Conservation (phyloP, 2,888 invertebrate species). For the Oscheius sp. region DNA sequence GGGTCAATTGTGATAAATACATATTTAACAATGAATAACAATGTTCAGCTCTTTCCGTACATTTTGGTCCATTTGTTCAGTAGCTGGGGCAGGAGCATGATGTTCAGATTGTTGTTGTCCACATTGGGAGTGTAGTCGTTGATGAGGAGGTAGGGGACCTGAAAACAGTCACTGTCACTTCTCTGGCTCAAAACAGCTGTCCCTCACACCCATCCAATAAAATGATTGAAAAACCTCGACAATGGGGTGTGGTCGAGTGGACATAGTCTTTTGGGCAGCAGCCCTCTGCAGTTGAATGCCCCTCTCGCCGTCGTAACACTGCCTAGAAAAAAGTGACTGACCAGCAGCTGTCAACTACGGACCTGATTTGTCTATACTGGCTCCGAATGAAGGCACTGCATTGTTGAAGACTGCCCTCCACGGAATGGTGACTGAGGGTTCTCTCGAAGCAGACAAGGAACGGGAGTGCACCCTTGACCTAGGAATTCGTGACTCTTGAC, state of each 20-base stretch:
- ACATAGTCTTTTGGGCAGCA: conserved; percentile 71
- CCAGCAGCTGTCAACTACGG: conserved; percentile 31
- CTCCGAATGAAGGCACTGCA: conserved; percentile 69
- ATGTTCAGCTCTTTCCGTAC: conserved; percentile 21
- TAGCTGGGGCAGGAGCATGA: conserved; percentile 66
- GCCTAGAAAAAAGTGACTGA: conserved; percentile 44
- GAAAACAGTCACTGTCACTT: not conserved
- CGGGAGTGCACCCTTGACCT: conserved; percentile 66
- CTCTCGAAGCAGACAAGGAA: conserved; percentile 66
- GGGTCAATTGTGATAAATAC: conserved; percentile 24
- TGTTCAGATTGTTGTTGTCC: conserved; percentile 70
- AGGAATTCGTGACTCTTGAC: conserved; percentile 5
- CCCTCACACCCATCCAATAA: conserved; percentile 1
- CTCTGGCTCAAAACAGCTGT: not conserved
- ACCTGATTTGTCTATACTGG: conserved; percentile 68
- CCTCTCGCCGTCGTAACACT: conserved; percentile 68
- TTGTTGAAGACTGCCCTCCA: conserved; percentile 65
- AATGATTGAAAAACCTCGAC: conserved; percentile 52
- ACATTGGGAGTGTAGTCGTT: conserved; percentile 71
- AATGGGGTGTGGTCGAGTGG: conserved; percentile 67
- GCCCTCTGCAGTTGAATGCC: conserved; percentile 69
- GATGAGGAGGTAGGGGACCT: conserved; percentile 71
- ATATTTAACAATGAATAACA: conserved; percentile 8
- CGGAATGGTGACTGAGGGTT: conserved; percentile 55
- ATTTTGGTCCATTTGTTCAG: conserved; percentile 68